Base-by-base conservation (phyloP, 1,140 invertebrate genomes). In the Lepidurus arcticus region DNA sequence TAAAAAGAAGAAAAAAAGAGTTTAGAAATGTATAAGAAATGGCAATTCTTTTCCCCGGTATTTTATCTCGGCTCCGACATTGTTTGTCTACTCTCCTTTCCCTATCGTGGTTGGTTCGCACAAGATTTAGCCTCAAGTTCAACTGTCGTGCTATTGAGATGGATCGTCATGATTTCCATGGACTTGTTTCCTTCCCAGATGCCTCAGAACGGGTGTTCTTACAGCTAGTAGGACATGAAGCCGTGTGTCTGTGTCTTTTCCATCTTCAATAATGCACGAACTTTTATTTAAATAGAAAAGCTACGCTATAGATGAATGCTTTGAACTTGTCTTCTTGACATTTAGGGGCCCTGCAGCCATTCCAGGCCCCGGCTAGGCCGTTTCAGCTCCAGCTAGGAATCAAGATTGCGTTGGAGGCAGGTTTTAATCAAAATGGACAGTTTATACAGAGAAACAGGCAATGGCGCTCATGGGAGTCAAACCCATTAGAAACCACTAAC, bases 341-440 rank as follows among this genome's bases (percentile, higher is more conserved):
- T 65, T n/a, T 65, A 13, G 21, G 21, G 8, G 53, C 53, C 53
- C 53, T 34, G 34, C 34, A 34, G 34, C 34, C 34, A 34, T 34
- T 34, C 34, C 34, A 34, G 34, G 34, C 53, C 13, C 53, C 16
- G 13, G 53, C 13, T 7, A 65, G 53, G 16, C 8, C 53, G 21
- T 65, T 65, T 10, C 53, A n/a, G 53, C 53, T 65, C 53, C 53
- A 65, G 53, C 7, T 65, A 65, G 53, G 53, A 65, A n/a, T 65
- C 16, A n/a, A 65, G 53, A 65, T 65, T 65, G 21, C n/a, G 16
- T 65, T 65, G 53, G 16, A 65, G 53, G 16, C 13, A 65, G 53
- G 53, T 65, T 34, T 65, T 65, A 65, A 65, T 65, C 53, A 65
- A 65, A n/a, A 65, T 65, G 53, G 21, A 21, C 53, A 65, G 16